Base-by-base conservation (phyloP, 2,113 vertebrate species). In the Zapornia atra region DNA sequence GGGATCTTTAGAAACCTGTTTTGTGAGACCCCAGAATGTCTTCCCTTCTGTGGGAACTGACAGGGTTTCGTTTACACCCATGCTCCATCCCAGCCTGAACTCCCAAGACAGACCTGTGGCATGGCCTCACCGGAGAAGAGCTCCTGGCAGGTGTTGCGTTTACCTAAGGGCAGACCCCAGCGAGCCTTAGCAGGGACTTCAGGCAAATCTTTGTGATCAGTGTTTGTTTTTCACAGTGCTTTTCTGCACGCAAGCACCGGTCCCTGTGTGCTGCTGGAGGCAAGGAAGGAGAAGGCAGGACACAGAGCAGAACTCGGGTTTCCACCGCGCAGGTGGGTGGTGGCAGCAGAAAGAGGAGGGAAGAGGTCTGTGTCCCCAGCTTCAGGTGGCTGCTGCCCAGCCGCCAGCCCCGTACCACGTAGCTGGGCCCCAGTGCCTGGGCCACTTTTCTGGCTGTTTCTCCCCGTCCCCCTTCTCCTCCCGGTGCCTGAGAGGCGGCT, bases 301-400 rank as follows among this genome's bases (percentile, higher is more conserved):
- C 13, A 6, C 38, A 14, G 69, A 53, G 48, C 0, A 63, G 42
- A 71, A 20, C 51, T 50, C 1, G 2, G 20, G 24, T 71, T 92
- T 84, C 31, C 8, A n/a, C 51, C 4, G 0, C 0, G 1, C 33
- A 48, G 59, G 70, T 88, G 88, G 28, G 10, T 0, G 0, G n/a
- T 57, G 59, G 40, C 1, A 1, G 33, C 65, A 40, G 81, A 53
- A 44, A 33, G 86, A 73, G 54, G 42, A 26, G 82, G 64, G 54
- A 44, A 88, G 73, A 65, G 33, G 63, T 34, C 88, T 13, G 2
- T 56, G 82, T 57, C 53, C 69, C 42, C 77, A 65, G 59, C 65
- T 29, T 20, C 0, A 2, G 40, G 72, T 69, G 85, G 57, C 82
- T 90, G 87, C 71, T 77, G 82, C 86, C 68, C 50, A 40, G 68